phyloP scores from a whole-genome alignment of 2,113 vertebrate species.

The Pluvianellus socialis region DNA sequence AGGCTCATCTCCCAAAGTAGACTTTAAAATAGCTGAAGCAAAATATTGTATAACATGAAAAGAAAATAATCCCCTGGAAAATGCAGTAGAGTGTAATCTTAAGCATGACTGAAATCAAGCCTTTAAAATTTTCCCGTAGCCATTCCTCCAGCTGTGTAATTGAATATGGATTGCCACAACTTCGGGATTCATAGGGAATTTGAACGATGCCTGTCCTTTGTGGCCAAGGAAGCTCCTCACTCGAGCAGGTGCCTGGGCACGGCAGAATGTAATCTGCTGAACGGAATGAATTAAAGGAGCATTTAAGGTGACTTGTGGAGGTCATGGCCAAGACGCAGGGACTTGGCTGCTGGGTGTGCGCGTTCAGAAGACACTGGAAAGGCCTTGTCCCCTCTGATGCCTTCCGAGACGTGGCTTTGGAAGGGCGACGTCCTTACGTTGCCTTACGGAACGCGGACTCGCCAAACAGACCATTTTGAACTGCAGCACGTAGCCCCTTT shows the following conservation, averaged over 20 bases:
- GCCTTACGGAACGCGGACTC: accelerated
- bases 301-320: background rate
- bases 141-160: background rate
- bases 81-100: background rate
- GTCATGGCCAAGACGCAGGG: background rate
- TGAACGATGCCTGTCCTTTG: accelerated
- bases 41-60: background rate
- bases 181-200: background rate
- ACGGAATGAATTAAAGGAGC: accelerated
- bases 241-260: background rate
- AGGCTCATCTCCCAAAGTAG: background rate
- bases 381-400: background rate
- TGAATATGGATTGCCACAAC: background rate
- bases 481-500: background rate
- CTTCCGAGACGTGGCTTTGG: accelerated
- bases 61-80: background rate
- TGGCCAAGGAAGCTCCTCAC: background rate
- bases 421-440: accelerated
- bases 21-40: background rate
- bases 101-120: background rate
- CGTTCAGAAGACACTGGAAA: background rate
- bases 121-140: background rate
- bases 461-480: accelerated
- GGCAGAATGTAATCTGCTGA: background rate
- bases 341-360: background rate